Percentiles rank a stretch among this genome's conserved stretches.
phyloP scores from a whole-genome alignment of 2,888 invertebrate species.

The Cryptops parisi region DNA sequence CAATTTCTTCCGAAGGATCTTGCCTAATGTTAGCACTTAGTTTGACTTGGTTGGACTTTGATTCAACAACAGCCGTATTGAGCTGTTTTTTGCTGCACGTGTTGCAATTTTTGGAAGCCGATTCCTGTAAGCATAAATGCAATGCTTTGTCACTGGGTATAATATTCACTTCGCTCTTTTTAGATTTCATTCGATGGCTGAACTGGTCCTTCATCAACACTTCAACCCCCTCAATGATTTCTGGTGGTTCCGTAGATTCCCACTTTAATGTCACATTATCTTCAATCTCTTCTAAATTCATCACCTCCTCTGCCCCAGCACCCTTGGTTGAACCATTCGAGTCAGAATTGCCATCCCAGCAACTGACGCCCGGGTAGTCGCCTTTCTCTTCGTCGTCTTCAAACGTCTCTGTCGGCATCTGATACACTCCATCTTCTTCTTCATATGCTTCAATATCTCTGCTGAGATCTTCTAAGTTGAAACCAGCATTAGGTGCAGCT shows the following conservation, averaged over 20 bases:
- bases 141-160: constrained; percentile 24
- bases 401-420: constrained; percentile 13
- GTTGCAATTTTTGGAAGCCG: not conserved
- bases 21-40: not conserved
- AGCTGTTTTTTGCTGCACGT: too few species aligned
- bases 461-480: constrained; percentile 23
- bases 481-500: constrained; percentile 20
- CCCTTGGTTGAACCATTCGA: not conserved
- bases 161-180: constrained; percentile 30
- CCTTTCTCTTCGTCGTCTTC: constrained; percentile 27
- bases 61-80: not conserved
- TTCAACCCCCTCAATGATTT: constrained; percentile 22
- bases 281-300: constrained; percentile 5
- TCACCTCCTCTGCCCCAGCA: not conserved
- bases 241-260: constrained; percentile 6
- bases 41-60: not conserved
- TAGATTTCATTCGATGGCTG: constrained; percentile 28
- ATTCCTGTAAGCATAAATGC: constrained; percentile 13
- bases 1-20: not conserved
- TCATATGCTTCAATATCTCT: constrained; percentile 21
- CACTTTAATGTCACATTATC: constrained; percentile 28
- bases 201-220: constrained; percentile 21
- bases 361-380: constrained; percentile 32
- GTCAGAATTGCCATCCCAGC: constrained; percentile 26
- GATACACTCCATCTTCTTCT: constrained; percentile 18